Conservation (phyloP, 2,888 invertebrate genomes). For the Leptinotarsa haldemani region DNA sequence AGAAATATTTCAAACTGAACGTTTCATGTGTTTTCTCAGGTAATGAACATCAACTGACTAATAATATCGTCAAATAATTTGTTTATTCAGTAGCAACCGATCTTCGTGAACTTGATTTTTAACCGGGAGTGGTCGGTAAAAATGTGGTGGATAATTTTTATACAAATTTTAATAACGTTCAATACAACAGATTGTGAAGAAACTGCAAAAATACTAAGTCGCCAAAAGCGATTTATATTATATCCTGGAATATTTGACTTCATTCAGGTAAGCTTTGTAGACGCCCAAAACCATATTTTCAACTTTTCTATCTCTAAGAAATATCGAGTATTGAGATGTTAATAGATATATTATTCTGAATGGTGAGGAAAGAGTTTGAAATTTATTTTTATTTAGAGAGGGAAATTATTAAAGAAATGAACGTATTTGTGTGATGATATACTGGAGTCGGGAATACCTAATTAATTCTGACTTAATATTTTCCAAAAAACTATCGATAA, state of each 20-base stretch:
- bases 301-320: too few species aligned
- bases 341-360: too few species aligned
- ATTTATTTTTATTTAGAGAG: too few species aligned
- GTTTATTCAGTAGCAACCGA: constrained; percentile 1
- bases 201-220: constrained; percentile 21
- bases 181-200: background rate
- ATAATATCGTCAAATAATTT: constrained; percentile 1
- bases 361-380: too few species aligned
- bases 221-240: constrained; percentile 37
- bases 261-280: constrained; percentile 27
- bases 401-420: too few species aligned
- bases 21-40: background rate
- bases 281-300: too few species aligned
- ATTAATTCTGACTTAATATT: too few species aligned
- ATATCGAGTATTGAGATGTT: too few species aligned
- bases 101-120: background rate
- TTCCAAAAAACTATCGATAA: too few species aligned
- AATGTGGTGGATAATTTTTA: background rate
- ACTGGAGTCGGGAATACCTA: too few species aligned
- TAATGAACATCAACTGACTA: background rate
- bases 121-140: too few species aligned
- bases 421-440: too few species aligned
- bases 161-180: background rate
- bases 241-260: constrained; percentile 35
- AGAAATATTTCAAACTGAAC: background rate